Percentiles rank a stretch among this genome's conserved stretches.
Conservation (phyloP, 2,113 vertebrate species). For the Salminus brasiliensis region DNA sequence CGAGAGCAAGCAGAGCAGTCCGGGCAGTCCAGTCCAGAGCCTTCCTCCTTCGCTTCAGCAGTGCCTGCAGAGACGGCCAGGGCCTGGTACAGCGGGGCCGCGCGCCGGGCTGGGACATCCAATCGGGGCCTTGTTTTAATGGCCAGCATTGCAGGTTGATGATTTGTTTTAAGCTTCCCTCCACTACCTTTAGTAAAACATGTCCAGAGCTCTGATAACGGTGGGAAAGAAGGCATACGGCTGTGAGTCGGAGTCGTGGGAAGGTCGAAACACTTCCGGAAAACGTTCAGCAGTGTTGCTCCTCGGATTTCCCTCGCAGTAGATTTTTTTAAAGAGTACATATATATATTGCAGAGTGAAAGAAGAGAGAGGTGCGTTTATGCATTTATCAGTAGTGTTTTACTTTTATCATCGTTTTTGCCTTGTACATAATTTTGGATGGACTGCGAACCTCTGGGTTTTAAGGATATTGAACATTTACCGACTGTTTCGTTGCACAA, state of each 20-base stretch:
- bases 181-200: background rate
- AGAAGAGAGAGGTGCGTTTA: constrained; percentile 51
- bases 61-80: constrained; percentile 43
- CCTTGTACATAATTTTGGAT: constrained; percentile 71
- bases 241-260: background rate
- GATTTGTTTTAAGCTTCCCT: constrained; percentile 4
- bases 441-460: constrained; percentile 68
- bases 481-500: constrained; percentile 67
- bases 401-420: constrained; percentile 54
- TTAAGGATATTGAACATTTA: constrained; percentile 59
- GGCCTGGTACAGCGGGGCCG: too few species aligned
- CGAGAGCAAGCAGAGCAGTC: constrained; percentile 75
- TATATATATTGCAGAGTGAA: constrained; percentile 30
- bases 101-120: constrained; percentile 49
- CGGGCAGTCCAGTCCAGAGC: constrained; percentile 47
- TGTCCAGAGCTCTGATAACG: background rate
- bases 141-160: constrained; percentile 61
- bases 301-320: constrained; percentile 49
- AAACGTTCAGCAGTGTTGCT: constrained; percentile 33
- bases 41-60: constrained; percentile 35
- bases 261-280: background rate
- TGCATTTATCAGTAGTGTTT: constrained; percentile 61
- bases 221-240: background rate
- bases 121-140: constrained; percentile 66
- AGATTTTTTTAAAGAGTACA: constrained; percentile 33